Evolutionary conservation across 1,140 invertebrate genomes (phyloP).

Genomic region (Lethocerus indicus): DNA sequence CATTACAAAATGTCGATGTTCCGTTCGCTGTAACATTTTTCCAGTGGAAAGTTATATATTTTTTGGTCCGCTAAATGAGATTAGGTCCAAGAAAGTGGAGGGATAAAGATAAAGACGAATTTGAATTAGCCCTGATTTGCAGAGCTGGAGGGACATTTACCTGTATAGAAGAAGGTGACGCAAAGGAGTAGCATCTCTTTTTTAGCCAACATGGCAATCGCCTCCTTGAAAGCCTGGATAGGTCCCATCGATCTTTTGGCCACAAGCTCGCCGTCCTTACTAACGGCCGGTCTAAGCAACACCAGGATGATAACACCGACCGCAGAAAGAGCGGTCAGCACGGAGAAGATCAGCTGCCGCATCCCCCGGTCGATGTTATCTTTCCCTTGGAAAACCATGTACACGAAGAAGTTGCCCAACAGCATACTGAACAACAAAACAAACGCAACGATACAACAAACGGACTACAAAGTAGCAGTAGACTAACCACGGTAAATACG

Average conservation of each 20-base stretch:
- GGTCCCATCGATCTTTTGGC: conserved; percentile 33
- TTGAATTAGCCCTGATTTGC: too few species aligned
- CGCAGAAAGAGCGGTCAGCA: conserved; percentile 50
- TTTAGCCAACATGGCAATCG: conserved; percentile 57
- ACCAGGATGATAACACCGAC: conserved; percentile 51
- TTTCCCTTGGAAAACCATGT: conserved; percentile 68
- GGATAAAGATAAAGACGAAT: too few species aligned
- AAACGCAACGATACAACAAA: too few species aligned
- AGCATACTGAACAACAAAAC: conserved; percentile 57
- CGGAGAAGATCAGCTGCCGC: conserved; percentile 54
- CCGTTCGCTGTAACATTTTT: too few species aligned
- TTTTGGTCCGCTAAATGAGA: too few species aligned
- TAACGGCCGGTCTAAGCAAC: conserved; percentile 35
- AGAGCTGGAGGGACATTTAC: too few species aligned
- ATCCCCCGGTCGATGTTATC: conserved; percentile 35
- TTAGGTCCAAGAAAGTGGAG: too few species aligned
- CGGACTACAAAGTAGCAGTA: too few species aligned
- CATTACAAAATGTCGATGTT: too few species aligned
- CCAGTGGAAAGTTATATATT: too few species aligned
- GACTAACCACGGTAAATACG: too few species aligned
- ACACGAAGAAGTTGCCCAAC: conserved; percentile 87
- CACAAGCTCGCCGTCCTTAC: conserved; percentile 32
- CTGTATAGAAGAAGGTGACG: conserved; percentile 79
- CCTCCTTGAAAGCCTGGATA: conserved; percentile 49
- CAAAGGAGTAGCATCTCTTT: conserved; percentile 70